Conservation (phyloP, 1,140 invertebrate genomes). For the Orius insidiosus region DNA sequence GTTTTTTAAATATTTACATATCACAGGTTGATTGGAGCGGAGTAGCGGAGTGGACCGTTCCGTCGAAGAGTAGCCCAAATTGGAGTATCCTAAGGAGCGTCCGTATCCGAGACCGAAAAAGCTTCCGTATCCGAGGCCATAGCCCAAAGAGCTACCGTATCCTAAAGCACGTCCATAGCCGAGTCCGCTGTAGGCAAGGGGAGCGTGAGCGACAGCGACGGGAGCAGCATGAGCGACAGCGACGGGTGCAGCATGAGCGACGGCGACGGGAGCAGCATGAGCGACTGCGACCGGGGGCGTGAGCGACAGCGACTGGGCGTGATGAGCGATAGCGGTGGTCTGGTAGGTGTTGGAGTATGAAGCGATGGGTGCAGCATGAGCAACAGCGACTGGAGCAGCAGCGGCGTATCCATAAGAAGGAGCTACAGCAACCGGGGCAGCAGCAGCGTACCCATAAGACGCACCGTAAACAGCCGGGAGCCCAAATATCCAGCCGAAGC, state of each 20-base stretch:
- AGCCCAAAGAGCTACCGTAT: no score
- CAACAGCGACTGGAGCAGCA: neutral
- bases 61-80: neutral
- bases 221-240: neutral
- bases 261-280: neutral
- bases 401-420: no score
- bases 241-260: neutral
- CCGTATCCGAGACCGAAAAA: neutral
- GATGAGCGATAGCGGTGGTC: neutral
- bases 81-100: neutral
- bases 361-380: neutral
- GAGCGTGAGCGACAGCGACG: neutral
- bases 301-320: no score
- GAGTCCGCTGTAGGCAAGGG: slow-evolving; percentile 4
- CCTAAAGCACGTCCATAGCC: neutral
- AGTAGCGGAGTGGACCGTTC: neutral
- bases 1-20: no score
- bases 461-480: neutral
- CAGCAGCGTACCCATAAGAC: neutral
- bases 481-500: slow-evolving; percentile 6
- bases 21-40: no score
- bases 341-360: slow-evolving; percentile 8
- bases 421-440: neutral
- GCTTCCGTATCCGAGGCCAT: neutral
- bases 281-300: neutral